phyloP scores from a whole-genome alignment of 23 tunicate genomes.

The Pegea sp. region DNA sequence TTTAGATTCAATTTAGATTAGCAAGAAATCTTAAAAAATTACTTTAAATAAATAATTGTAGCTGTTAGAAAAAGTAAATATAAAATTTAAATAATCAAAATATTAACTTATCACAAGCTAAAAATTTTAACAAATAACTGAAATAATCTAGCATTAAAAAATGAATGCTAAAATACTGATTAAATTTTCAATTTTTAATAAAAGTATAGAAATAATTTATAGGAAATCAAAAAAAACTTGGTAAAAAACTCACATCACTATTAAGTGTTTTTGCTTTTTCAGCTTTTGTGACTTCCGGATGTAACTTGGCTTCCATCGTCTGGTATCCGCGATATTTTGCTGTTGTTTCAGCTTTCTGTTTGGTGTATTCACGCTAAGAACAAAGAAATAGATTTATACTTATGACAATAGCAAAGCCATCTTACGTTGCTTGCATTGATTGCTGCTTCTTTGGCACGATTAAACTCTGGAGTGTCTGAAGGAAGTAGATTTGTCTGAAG shows the following conservation, averaged over 20 bases:
- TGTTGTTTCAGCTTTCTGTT: conserved; percentile 68
- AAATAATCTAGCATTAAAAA: too few relatives aligned
- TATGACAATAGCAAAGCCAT: background rate
- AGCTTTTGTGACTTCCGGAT: conserved; percentile 90
- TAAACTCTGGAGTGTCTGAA: conserved; percentile 58
- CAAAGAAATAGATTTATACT: too few relatives aligned
- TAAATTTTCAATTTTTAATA: background rate
- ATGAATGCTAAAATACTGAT: too few relatives aligned
- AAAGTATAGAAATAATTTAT: background rate
- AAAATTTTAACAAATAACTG: too few relatives aligned
- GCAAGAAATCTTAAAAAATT: too few relatives aligned
- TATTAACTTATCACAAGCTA: too few relatives aligned
- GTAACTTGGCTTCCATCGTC: conserved; percentile 87
- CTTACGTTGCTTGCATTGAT: conserved; percentile 79
- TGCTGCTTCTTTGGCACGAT: conserved; percentile 62
- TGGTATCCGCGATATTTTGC: conserved; percentile 65
- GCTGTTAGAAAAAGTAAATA: too few relatives aligned
- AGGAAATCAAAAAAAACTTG: background rate
- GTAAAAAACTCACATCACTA: conserved; percentile 33
- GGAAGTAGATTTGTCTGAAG: too few relatives aligned
- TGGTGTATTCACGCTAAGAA: conserved; percentile 50
- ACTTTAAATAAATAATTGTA: too few relatives aligned
- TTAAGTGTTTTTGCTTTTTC: conserved; percentile 72
- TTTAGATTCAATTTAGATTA: too few relatives aligned
- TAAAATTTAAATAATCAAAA: too few relatives aligned